Evolutionary conservation across 2,888 invertebrate species (phyloP), one percentile per base, ranked within the genome.

Genomic region (Mythimna lalbum): DNA sequence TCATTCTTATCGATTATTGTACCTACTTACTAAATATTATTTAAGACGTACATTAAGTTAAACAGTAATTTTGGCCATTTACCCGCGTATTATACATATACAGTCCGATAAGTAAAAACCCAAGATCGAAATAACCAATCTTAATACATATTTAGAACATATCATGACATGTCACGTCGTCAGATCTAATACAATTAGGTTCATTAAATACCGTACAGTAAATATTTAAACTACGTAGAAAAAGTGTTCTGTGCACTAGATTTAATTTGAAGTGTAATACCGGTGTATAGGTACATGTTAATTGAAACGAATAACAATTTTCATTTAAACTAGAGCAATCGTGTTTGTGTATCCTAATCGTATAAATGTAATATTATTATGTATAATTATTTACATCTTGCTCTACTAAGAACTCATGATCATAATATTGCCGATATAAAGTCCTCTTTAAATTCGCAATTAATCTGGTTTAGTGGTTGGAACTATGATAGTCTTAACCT

Each of bases 161-260:
- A 68, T 76, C 39, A 63, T 55, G 77, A 56, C 68, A 49, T 55
- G 21, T 68, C 56, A 60, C 59, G 47, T 72, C 27, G n/a, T 60
- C 73, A 67, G 75, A 67, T 77, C 53, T 66, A 63, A 74, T 62
- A 73, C 56, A 67, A 63, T 73, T 63, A 63, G 74, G 52, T 70
- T 76, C 73, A 78, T 65, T 78, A 63, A 69, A 76, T 81, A 65
- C 56, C 56, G 73, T 76, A 79, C 65, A 81, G 70, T 83, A 75
- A 79, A 74, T 83, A 79, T 81, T 86, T 87, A 83, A 80, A 84
- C 89, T 90, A 90, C 87, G 73, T 90, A 89, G 87, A 89, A 91
- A 89, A 92, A 85, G 90, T 92, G 91, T 90, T 83, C 77, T 70
- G 92, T 93, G 92, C 92, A 90, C 85, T 90, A 90, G 78, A 87